phyloP scores from a whole-genome alignment of 2,113 vertebrate species.

The Trogon surrucura region DNA sequence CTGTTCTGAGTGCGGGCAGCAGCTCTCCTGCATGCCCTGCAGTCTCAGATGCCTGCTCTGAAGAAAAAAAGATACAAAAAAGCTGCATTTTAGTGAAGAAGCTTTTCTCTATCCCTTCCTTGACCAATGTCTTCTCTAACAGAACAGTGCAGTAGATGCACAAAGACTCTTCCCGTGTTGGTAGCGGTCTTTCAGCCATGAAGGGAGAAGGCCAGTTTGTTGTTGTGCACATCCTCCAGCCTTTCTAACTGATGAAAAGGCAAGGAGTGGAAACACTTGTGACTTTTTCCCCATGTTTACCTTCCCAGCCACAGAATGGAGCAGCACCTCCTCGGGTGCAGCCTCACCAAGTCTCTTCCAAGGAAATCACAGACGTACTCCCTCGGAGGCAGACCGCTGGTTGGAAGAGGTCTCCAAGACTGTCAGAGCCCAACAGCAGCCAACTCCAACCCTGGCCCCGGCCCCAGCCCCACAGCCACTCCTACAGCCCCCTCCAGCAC shows the following conservation, averaged over 20 bases:
- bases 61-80: not conserved
- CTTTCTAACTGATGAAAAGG: not conserved
- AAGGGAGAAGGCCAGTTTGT: not conserved
- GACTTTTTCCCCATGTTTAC: not conserved
- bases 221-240: not conserved
- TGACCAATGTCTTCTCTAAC: not conserved
- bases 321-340: constrained; percentile 59
- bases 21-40: rapidly evolving
- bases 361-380: constrained; percentile 88
- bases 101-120: not conserved
- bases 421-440: constrained; percentile 82
- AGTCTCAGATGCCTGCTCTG: not conserved
- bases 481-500: constrained; percentile 70
- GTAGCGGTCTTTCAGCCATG: not conserved
- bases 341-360: constrained; percentile 74
- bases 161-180: not conserved
- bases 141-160: not conserved
- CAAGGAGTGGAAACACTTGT: not conserved
- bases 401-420: constrained; percentile 96
- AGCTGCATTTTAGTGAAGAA: not conserved
- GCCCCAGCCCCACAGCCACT: constrained; percentile 68
- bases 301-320: constrained; percentile 78
- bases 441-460: constrained; percentile 54
- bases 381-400: constrained; percentile 97
- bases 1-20: not conserved